A percentile compares a stretch with the other conserved stretches of the same genome.
Evolutionary conservation across 2,888 invertebrate genomes (phyloP).

Genomic region (Allygus modestus): DNA sequence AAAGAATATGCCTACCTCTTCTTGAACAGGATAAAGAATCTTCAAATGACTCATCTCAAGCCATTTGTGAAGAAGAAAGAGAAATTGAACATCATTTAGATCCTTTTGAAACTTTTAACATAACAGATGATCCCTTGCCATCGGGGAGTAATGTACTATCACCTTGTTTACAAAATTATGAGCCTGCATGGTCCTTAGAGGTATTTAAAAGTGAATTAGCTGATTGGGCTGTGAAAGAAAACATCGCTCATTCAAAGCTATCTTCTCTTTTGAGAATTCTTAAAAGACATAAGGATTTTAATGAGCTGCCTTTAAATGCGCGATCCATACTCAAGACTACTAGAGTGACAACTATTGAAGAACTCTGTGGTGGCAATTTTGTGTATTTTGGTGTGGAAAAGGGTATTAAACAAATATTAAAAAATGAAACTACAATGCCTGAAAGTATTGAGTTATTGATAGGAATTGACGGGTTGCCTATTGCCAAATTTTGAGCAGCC

Average conservation of each 20-base stretch:
- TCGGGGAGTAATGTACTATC: too few relatives aligned
- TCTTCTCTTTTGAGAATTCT: not conserved
- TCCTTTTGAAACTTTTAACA: too few relatives aligned
- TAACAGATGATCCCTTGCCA: too few relatives aligned
- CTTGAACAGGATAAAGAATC: too few relatives aligned
- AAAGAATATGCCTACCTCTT: too few relatives aligned
- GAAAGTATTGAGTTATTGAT: not conserved
- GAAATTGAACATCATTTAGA: too few relatives aligned
- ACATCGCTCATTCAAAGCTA: not conserved
- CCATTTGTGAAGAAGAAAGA: too few relatives aligned
- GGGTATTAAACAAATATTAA: not conserved
- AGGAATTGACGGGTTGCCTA: constrained; percentile 24
- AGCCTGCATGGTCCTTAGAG: not conserved
- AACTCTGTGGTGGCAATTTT: not conserved
- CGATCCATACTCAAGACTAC: not conserved
- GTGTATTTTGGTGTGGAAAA: not conserved
- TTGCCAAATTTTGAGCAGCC: constrained; percentile 13
- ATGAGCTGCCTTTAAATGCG: not conserved
- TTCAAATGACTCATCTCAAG: too few relatives aligned
- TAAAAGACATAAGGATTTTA: not conserved
- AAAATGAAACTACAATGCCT: not conserved
- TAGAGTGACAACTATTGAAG: not conserved
- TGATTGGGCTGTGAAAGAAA: constrained; percentile 1
- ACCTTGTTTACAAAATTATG: too few relatives aligned
- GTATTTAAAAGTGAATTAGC: not conserved